These are phyloP conservation scores for Orgyia antiqua DNA, from an alignment of 2,888 invertebrate species.

Conservation along the genomic window DNA sequence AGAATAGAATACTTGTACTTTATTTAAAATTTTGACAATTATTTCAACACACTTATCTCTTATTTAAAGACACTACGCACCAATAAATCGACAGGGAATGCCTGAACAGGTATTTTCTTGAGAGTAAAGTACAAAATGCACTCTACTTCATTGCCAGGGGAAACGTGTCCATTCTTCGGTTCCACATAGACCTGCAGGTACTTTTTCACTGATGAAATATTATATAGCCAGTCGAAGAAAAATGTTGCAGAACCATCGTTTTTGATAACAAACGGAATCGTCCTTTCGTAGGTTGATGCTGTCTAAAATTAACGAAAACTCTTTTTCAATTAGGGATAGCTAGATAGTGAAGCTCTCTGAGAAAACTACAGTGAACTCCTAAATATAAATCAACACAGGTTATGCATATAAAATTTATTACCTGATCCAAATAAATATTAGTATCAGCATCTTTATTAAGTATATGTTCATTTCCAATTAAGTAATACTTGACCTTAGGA, in stretches of 20 bases:
- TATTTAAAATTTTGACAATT: too few species aligned
- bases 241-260: conserved; percentile 68
- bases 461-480: conserved; percentile 56
- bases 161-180: conserved; percentile 53
- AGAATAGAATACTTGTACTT: too few species aligned
- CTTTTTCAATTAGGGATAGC: too few species aligned
- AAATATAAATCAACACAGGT: too few species aligned
- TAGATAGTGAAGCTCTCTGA: too few species aligned
- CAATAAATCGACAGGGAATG: conserved; percentile 52
- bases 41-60: too few species aligned
- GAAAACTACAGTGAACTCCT: too few species aligned
- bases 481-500: conserved; percentile 65
- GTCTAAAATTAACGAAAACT: conserved; percentile 46
- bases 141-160: conserved; percentile 46
- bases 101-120: conserved; percentile 57
- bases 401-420: conserved; percentile 17
- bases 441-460: conserved; percentile 53
- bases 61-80: too few species aligned
- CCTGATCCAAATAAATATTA: conserved; percentile 66
- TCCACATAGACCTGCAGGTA: conserved; percentile 54
- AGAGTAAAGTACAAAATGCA: conserved; percentile 55
- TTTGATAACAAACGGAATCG: conserved; percentile 53
- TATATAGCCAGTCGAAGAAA: conserved; percentile 61
- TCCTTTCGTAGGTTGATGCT: conserved; percentile 63
- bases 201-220: conserved; percentile 47